Evolutionary conservation across 2,888 invertebrate species (phyloP), one percentile per base, ranked within the genome.

Genomic region (Trichacis sp.): DNA sequence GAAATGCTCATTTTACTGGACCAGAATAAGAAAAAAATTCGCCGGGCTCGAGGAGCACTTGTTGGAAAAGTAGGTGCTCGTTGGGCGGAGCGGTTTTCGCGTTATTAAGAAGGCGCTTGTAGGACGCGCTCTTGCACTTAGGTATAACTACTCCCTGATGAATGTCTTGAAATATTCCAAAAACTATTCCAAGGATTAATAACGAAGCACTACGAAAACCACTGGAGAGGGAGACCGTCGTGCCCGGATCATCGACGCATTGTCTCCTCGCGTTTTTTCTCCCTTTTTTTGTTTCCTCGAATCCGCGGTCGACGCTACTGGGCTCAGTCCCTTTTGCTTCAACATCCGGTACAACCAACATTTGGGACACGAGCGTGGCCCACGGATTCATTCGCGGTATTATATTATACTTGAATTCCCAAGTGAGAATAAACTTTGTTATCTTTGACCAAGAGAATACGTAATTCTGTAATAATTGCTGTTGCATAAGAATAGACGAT

Each of bases 291-390:
- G 80, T 78, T 77, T 78, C 40, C n/a, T n/a, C n/a, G n/a, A 87
- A 87, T 83, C 86, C 85, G 85, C 84, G 85, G 75, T 71, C 64
- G 78, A 81, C 85, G 83, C 83, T 53, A 81, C 86, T 14, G 87
- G 88, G 88, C 88, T 88, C 88, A 87, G 86, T 86, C 85, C 83
- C 79, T 86, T 83, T 83, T 82, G 85, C 82, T 40, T 81, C 75
- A 73, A 82, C 77, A 81, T 87, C 87, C 87, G 87, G 87, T 77
- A 57, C 9, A 15, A 53, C 48, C 61, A 71, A 76, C 74, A 70
- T 72, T 74, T 75, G 71, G 69, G 75, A 68, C 60, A 57, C 6
- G 71, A 72, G 71, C 77, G 78, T 81, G 74, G 56, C 61, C 74
- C 80, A 75, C 79, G 78, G 79, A 80, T 77, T 78, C n/a, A n/a